Evolutionary conservation across 2,797 vertebrate species (phyloP).

Genomic region (Cyclura pinguis): DNA sequence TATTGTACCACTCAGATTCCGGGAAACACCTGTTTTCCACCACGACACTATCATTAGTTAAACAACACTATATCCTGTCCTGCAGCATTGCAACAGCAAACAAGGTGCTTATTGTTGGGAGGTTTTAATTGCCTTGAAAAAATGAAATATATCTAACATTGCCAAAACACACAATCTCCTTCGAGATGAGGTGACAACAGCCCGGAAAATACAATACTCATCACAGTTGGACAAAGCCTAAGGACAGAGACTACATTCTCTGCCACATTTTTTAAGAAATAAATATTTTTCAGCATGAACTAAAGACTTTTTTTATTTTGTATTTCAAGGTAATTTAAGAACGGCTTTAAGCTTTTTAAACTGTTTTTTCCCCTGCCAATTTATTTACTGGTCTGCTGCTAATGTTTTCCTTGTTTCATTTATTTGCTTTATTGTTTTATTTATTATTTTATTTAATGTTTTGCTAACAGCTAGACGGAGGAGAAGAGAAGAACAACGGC

Average conservation of each 20-base stretch:
- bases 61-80: conserved; percentile 71
- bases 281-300: background rate
- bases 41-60: conserved; percentile 37
- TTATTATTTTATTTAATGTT: too few relatives aligned
- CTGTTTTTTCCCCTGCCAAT: background rate
- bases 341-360: background rate
- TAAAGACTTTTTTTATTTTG: background rate
- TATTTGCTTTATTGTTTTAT: too few relatives aligned
- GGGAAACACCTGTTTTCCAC: conserved; percentile 80
- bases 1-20: conserved; percentile 63
- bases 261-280: background rate
- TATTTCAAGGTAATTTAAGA: background rate
- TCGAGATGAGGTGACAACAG: background rate
- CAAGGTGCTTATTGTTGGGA: conserved; percentile 14
- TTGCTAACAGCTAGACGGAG: background rate
- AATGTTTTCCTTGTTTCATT: too few relatives aligned
- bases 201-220: background rate
- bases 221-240: accelerated
- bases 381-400: background rate
- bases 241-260: accelerated
- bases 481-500: background rate
- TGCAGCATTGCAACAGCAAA: conserved; percentile 55
- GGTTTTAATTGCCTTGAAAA: background rate
- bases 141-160: conserved; percentile 34
- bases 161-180: conserved; percentile 33